A percentile compares a stretch with the other conserved stretches of the same genome.
Conservation (phyloP, 2,888 invertebrate species). For the Gandaritis pyraliata region DNA sequence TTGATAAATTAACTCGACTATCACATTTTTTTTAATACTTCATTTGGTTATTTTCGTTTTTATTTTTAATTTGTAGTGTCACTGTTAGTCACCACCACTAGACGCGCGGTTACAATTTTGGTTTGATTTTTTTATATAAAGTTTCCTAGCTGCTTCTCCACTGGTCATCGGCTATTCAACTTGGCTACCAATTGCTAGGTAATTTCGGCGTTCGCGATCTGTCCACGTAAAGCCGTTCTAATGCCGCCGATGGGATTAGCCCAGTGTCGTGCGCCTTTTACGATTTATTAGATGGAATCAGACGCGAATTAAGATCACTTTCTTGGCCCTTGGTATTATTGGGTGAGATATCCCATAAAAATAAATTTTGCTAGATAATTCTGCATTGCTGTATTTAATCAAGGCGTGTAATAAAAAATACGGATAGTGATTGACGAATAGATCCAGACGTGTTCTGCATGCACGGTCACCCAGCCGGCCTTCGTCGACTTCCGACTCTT, state of each 20-base stretch:
- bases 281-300: constrained; percentile 78
- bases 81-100: background rate
- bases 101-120: background rate
- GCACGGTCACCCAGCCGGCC: too few relatives aligned
- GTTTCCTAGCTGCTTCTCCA: constrained; percentile 19
- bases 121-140: background rate
- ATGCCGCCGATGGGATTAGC: constrained; percentile 83
- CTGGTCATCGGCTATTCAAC: constrained; percentile 77
- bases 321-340: constrained; percentile 34
- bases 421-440: too few relatives aligned
- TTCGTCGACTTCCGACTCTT: too few relatives aligned
- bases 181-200: constrained; percentile 82
- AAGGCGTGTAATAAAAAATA: too few relatives aligned
- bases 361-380: background rate
- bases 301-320: constrained; percentile 62
- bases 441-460: too few relatives aligned
- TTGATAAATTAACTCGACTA: too few relatives aligned
- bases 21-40: too few relatives aligned
- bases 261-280: constrained; percentile 74
- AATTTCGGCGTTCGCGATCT: constrained; percentile 82
- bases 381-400: too few relatives aligned
- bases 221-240: constrained; percentile 81
- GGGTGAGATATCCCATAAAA: background rate
- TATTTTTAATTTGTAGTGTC: too few relatives aligned
- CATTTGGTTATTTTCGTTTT: too few relatives aligned